Conservation (phyloP, 2,797 vertebrate genomes). For the Artibeus jamaicensis region DNA sequence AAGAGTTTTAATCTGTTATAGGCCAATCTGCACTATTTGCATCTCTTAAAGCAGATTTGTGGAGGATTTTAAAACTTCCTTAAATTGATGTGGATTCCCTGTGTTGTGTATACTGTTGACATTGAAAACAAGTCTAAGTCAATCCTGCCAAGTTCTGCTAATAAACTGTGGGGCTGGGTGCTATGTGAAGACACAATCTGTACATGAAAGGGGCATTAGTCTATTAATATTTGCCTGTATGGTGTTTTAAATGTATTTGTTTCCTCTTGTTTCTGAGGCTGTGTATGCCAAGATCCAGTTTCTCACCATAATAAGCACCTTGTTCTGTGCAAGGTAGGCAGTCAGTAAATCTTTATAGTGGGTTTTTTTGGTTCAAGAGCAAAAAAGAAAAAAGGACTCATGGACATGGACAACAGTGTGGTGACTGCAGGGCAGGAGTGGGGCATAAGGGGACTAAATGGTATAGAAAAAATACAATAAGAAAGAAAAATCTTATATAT, state of each 20-base stretch:
- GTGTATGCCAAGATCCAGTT: not conserved
- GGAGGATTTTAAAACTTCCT: not conserved
- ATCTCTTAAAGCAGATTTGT: not conserved
- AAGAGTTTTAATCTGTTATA: not conserved
- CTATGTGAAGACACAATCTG: not conserved
- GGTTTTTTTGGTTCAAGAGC: not conserved
- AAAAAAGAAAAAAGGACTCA: not conserved
- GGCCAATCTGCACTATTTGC: not conserved
- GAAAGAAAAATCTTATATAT: not conserved
- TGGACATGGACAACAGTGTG: not conserved
- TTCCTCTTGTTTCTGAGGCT: not conserved
- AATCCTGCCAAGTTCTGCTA: not conserved
- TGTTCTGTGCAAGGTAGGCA: not conserved
- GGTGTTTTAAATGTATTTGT: not conserved
- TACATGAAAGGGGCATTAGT: not conserved
- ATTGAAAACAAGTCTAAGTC: not conserved
- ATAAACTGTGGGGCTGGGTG: not conserved
- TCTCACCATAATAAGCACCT: not conserved
- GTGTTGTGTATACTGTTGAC: not conserved
- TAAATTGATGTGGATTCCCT: not conserved
- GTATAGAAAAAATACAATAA: not conserved
- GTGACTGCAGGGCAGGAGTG: not conserved
- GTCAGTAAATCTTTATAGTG: not conserved
- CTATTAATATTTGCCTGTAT: not conserved
- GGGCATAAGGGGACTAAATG: not conserved